Evolutionary conservation across 2,797 vertebrate genomes (phyloP).

Genomic region (Dallia pectoralis): DNA sequence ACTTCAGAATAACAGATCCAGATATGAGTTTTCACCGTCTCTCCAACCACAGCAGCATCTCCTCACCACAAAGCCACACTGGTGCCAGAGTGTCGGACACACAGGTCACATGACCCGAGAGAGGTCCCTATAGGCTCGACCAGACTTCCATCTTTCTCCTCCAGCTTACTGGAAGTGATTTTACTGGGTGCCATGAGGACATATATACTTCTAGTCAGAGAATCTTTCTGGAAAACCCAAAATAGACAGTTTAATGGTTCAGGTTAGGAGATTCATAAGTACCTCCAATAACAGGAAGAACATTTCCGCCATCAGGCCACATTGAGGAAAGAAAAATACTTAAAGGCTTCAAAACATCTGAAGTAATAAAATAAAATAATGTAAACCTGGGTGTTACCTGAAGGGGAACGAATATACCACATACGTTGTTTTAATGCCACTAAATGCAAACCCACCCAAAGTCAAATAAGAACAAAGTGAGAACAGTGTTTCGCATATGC

Average conservation of each 20-base stretch:
- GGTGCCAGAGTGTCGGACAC: slow-evolving; percentile 68
- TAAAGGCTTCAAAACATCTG: too few relatives aligned
- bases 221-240: slow-evolving; percentile 29
- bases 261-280: too few relatives aligned
- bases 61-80: slow-evolving; percentile 62
- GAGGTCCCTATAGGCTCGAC: slow-evolving; percentile 58
- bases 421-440: too few relatives aligned
- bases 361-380: too few relatives aligned
- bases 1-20: slow-evolving; percentile 55
- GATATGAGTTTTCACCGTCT: slow-evolving; percentile 59
- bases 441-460: too few relatives aligned
- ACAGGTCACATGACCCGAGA: slow-evolving; percentile 65
- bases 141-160: slow-evolving; percentile 37
- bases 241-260: slow-evolving; percentile 26
- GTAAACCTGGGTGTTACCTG: too few relatives aligned
- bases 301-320: too few relatives aligned
- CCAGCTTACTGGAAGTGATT: slow-evolving; percentile 44
- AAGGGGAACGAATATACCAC: too few relatives aligned
- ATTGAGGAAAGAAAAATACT: too few relatives aligned
- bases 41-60: slow-evolving; percentile 61
- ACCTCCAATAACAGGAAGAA: too few relatives aligned
- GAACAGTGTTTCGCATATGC: too few relatives aligned
- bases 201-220: slow-evolving; percentile 49
- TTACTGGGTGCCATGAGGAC: slow-evolving; percentile 57
- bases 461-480: too few relatives aligned